These are phyloP conservation scores for Pipa parva DNA, from an alignment of 2,113 vertebrate species.

Conservation along the genomic window DNA sequence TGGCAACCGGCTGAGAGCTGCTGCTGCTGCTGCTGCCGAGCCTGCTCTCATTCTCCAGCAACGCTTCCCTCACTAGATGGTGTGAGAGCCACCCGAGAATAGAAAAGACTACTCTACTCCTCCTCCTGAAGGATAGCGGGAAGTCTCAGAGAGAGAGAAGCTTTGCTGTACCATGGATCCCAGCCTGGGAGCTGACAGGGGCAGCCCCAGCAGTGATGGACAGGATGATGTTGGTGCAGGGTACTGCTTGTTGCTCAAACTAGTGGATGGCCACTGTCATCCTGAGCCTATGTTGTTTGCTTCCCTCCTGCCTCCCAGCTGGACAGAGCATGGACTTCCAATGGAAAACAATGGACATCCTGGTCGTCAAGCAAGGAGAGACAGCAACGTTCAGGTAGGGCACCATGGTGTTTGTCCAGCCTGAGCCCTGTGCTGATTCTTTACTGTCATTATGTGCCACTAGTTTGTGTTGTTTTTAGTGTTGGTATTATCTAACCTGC, in stretches of 20 bases:
- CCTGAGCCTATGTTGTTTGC: constrained; percentile 88
- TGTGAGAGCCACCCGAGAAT: constrained; percentile 81
- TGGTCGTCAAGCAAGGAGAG: constrained; percentile 95
- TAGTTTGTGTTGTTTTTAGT: constrained; percentile 27
- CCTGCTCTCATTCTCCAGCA: constrained; percentile 73
- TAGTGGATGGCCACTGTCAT: constrained; percentile 86
- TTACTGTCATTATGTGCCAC: background rate
- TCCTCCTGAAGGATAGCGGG: background rate
- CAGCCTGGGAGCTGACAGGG: constrained; percentile 50
- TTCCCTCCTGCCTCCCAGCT: constrained; percentile 84
- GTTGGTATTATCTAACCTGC: no score
- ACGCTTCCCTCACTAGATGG: constrained; percentile 84
- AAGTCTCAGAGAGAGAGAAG: background rate
- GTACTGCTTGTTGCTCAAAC: constrained; percentile 88
- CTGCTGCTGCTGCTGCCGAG: constrained; percentile 76
- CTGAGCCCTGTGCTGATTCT: background rate
- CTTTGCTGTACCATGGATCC: constrained; percentile 3
- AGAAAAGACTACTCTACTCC: constrained; percentile 55
- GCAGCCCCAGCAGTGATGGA: constrained; percentile 63
- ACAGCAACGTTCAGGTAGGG: constrained; percentile 92
- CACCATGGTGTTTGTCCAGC: constrained; percentile 8
- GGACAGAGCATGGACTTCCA: constrained; percentile 90
- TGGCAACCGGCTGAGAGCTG: constrained; percentile 94
- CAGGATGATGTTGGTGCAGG: constrained; percentile 88
- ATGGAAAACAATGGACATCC: constrained; percentile 77